Evolutionary conservation across 2,888 invertebrate species (phyloP).

Genomic region (Yponomeuta evonymella): DNA sequence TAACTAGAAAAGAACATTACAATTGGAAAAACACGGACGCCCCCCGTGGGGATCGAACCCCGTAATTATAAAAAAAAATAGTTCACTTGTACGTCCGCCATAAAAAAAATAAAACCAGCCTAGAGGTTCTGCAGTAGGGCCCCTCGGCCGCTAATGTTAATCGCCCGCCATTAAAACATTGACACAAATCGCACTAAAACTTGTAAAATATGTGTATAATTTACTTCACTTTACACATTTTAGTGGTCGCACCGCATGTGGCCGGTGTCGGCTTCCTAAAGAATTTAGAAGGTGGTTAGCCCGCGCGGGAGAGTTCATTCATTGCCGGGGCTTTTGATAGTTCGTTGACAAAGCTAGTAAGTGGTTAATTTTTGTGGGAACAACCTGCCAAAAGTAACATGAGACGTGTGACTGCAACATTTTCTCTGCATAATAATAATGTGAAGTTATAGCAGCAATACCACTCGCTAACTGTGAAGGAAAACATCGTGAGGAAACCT

Average conservation of each 20-base stretch:
- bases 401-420: no score
- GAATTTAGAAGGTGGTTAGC: background rate
- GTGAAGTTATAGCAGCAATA: no score
- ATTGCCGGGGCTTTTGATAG: background rate
- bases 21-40: no score
- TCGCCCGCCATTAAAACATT: conserved; percentile 6
- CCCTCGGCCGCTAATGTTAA: conserved; percentile 3
- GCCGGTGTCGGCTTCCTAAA: background rate
- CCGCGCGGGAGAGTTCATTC: background rate
- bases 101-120: background rate
- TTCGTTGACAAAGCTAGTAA: no score
- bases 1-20: no score
- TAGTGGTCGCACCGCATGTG: background rate
- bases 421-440: no score
- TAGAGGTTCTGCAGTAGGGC: background rate
- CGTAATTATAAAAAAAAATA: no score
- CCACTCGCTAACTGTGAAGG: no score
- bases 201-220: conserved; percentile 7
- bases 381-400: no score
- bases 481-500: no score
- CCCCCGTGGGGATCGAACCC: no score
- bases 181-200: conserved; percentile 7
- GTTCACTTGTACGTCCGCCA: background rate
- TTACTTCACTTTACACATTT: conserved; percentile 3
- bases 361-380: no score